These are phyloP conservation scores for Drosophila santomea DNA, from an alignment of 1,140 invertebrate species.

Conservation along the genomic window DNA sequence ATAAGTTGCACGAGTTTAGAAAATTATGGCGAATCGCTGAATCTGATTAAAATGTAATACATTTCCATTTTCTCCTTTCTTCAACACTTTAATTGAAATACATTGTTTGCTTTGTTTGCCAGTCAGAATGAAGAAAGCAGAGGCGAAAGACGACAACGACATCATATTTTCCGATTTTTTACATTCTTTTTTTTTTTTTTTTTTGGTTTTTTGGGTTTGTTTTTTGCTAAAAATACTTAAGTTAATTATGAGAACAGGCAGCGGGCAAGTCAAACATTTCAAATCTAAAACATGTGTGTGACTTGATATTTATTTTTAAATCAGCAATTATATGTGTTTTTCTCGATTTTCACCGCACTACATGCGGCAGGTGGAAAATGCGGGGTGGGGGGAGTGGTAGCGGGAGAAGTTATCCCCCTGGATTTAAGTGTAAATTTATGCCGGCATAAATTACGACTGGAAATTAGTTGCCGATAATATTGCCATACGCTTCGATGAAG, in stretches of 20 bases:
- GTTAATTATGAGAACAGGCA: conserved; percentile 74
- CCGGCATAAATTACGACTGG: conserved; percentile 50
- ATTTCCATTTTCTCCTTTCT: background rate
- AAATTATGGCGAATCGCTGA: too few relatives aligned
- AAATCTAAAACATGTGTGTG: conserved; percentile 79
- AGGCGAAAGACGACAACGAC: conserved; percentile 6
- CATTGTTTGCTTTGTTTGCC: conserved; percentile 51
- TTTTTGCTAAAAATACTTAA: conserved; percentile 75
- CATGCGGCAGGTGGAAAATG: conserved; percentile 29
- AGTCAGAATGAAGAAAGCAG: background rate
- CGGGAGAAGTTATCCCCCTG: background rate
- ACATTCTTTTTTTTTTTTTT: background rate
- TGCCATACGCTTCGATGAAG: conserved; percentile 18
- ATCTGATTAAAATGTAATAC: background rate
- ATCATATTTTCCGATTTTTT: conserved; percentile 26
- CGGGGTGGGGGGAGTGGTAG: background rate
- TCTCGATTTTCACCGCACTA: conserved; percentile 3
- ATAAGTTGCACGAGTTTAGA: too few relatives aligned
- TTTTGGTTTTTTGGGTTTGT: conserved; percentile 14
- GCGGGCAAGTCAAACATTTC: conserved; percentile 52
- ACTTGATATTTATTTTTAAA: conserved; percentile 81
- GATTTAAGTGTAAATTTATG: conserved; percentile 48
- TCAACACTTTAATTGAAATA: conserved; percentile 66
- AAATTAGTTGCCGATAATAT: conserved; percentile 56
- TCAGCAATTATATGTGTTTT: conserved; percentile 15